Conservation (phyloP, 2,113 vertebrate genomes). For the Clarias magur region DNA sequence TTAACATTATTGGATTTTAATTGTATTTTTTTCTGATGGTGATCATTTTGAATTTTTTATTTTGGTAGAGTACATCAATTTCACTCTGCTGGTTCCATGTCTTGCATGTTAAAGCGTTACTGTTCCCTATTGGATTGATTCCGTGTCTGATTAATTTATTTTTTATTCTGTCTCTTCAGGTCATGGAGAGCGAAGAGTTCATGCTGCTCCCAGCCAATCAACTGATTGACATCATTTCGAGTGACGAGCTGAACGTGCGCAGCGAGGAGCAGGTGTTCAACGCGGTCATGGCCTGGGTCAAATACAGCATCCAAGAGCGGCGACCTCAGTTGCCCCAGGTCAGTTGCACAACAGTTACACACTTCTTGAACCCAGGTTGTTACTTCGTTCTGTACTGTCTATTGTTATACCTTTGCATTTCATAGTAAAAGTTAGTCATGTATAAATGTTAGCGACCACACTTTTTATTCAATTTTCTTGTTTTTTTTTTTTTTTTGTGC, state of each 20-base stretch:
- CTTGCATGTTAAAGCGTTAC: too few species aligned
- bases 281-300: slow-evolving; percentile 98
- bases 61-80: background rate
- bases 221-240: slow-evolving; percentile 98
- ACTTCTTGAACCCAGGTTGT: background rate
- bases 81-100: background rate
- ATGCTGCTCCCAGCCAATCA: slow-evolving; percentile 98
- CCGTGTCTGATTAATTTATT: background rate
- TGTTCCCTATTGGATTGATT: background rate
- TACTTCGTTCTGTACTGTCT: background rate
- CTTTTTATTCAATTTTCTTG: too few species aligned
- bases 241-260: slow-evolving; percentile 95
- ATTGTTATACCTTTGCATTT: background rate
- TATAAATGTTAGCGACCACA: too few species aligned
- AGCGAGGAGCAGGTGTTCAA: slow-evolving; percentile 98
- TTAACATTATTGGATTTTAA: background rate
- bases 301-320: slow-evolving; percentile 97
- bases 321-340: slow-evolving; percentile 96
- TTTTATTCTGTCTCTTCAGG: slow-evolving; percentile 67
- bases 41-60: too few species aligned
- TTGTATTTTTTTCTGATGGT: background rate
- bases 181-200: slow-evolving; percentile 99
- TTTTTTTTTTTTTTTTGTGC: too few species aligned
- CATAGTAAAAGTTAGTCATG: background rate
- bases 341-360: background rate